Evolutionary conservation across 2,797 vertebrate genomes (phyloP), one percentile per base, ranked within the genome.

Genomic region (Mastacembelus armatus): DNA sequence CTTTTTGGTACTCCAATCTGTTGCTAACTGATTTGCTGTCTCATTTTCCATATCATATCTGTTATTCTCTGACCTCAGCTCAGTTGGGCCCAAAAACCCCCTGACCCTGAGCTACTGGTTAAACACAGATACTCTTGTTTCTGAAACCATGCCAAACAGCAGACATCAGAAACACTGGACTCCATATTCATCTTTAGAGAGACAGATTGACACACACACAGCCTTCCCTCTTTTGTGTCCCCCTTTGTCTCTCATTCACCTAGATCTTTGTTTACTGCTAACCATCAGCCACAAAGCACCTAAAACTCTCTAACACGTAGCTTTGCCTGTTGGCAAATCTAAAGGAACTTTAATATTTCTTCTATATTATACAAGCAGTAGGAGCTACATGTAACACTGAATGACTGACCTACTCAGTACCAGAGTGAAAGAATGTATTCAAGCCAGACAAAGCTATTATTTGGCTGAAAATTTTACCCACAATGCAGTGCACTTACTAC

Each of bases 71-170:
- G 84, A 79, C 40, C 79, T 57, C 71, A 96, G 93, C 90, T 95
- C 91, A 95, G 94, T 73, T 89, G 93, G 78, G 76, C 91, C 74
- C 91, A 92, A 74, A 92, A 91, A 80, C 91, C 91, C 16, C 88
- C 93, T 44, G 91, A 93, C 74, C 92, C 94, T 0, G 90, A 90
- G 85, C 92, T 88, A 10, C 85, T 94, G 78, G 90, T 91, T 79
- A 92, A 89, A 85, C 88, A 94, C 89, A 95, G 93, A 94, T 91
- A 90, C 92, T 94, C 81, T 78, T 93, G 92, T 92, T 93, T 89
- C 92, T 94, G 91, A 94, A 86, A 86, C 47, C 47, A 66, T 18
- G 11, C 32, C 51, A 32, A 56, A 70, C 54, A 56, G 66, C 58
- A 62, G 39, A 63, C 55, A 81, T 81, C 87, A 84, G 73, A 89